Percentiles rank a stretch among this genome's conserved stretches.
phyloP scores from a whole-genome alignment of 2,888 invertebrate species.

The Chloroclystis v-ata region DNA sequence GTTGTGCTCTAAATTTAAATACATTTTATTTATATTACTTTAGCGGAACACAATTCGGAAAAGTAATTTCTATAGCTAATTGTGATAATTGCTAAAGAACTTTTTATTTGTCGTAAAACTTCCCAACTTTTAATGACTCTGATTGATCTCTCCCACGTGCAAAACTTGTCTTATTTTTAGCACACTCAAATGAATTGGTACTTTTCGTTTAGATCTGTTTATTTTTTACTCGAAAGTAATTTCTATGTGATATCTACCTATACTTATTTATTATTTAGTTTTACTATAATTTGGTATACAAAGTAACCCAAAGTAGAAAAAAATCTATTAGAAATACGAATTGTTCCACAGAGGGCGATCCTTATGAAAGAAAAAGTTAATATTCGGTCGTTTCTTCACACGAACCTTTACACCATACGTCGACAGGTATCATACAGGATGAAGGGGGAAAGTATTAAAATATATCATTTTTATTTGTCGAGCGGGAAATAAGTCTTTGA shows the following conservation, averaged over 20 bases:
- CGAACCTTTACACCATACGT: conserved; percentile 20
- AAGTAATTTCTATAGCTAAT: too few relatives aligned
- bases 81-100: background rate
- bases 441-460: conserved; percentile 52
- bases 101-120: background rate
- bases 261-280: too few relatives aligned
- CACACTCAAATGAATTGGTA: background rate
- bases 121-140: conserved; percentile 1
- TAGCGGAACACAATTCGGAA: too few relatives aligned
- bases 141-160: background rate
- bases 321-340: too few relatives aligned
- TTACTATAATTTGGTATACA: too few relatives aligned
- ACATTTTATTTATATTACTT: too few relatives aligned
- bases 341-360: background rate
- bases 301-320: too few relatives aligned
- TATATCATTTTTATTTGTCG: conserved; percentile 60
- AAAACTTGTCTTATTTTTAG: background rate
- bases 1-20: too few relatives aligned
- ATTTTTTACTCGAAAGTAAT: background rate
- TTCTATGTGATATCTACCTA: too few relatives aligned
- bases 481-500: conserved; percentile 64
- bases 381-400: conserved; percentile 1
- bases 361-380: background rate
- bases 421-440: conserved; percentile 34
- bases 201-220: too few relatives aligned